Conservation (phyloP, 2,797 vertebrate genomes). For the Periparus ater region DNA sequence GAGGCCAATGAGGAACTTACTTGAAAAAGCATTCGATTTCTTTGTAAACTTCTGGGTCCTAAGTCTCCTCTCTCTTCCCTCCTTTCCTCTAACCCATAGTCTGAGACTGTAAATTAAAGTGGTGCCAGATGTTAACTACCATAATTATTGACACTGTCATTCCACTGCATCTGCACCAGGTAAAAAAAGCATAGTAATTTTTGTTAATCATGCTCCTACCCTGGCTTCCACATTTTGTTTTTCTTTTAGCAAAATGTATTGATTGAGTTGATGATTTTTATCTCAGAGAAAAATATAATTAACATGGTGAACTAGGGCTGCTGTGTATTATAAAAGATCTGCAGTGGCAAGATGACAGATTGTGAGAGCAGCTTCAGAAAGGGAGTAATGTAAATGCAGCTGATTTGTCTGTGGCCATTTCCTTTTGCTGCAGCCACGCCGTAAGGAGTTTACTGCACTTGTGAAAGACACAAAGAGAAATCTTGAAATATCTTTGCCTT, state of each 20-base stretch:
- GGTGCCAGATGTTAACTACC: not conserved
- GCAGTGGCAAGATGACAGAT: not conserved
- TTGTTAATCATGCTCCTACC: not conserved
- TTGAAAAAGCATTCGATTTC: conserved; percentile 60
- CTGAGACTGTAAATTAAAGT: not conserved
- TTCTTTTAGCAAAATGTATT: not conserved
- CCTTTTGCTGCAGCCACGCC: not conserved
- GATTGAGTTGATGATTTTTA: not conserved
- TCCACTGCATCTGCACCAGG: not conserved
- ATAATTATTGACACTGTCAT: not conserved
- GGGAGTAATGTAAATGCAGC: not conserved
- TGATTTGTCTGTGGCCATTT: not conserved
- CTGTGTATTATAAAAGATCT: not conserved
- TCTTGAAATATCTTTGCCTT: not conserved
- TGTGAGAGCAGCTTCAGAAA: not conserved
- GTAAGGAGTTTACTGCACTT: not conserved
- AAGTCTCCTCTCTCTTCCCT: not conserved
- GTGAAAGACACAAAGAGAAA: not conserved
- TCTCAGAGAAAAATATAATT: not conserved
- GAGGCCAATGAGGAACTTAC: conserved; percentile 57
- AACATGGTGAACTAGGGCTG: not conserved
- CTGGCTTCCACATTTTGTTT: not conserved
- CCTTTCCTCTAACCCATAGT: not conserved
- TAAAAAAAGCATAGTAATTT: not conserved
- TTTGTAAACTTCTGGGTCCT: not conserved